phyloP scores from a whole-genome alignment of 2,797 vertebrate genomes.

The Phaenicophaeus curvirostris region DNA sequence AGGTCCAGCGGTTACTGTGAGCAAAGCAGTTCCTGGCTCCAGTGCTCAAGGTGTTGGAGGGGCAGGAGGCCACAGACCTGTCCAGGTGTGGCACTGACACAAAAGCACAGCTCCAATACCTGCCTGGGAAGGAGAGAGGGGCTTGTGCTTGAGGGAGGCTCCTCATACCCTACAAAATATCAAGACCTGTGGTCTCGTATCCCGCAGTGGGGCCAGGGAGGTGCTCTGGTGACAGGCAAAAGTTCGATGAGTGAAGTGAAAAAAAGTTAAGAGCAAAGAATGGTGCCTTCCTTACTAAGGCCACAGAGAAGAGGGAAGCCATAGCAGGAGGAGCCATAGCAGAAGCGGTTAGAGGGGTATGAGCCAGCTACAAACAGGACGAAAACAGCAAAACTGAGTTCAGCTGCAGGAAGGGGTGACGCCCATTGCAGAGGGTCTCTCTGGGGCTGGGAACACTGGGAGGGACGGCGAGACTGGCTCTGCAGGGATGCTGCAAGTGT shows the following conservation, averaged over 20 bases:
- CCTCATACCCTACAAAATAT: accelerated
- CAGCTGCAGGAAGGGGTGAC: background rate
- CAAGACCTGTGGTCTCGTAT: background rate
- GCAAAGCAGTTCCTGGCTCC: background rate
- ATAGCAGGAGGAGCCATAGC: background rate
- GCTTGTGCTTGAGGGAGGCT: background rate
- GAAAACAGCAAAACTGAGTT: background rate
- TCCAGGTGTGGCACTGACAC: background rate
- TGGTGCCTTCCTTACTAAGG: background rate
- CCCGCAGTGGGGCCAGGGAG: accelerated
- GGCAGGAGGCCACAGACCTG: background rate
- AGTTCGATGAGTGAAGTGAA: background rate
- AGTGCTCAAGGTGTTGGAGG: background rate
- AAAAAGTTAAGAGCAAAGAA: background rate
- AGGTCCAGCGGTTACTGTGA: background rate
- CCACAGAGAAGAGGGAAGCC: background rate
- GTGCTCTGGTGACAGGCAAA: background rate
- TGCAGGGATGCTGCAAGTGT: accelerated
- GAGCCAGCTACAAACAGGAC: background rate
- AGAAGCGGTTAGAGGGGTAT: background rate
- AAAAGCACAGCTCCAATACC: background rate
- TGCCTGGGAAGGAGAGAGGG: background rate
- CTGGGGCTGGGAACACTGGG: background rate
- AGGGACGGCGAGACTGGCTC: background rate
- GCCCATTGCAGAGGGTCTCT: background rate